phyloP scores from a whole-genome alignment of 2,888 invertebrate species.

The Cephalotes varians region DNA sequence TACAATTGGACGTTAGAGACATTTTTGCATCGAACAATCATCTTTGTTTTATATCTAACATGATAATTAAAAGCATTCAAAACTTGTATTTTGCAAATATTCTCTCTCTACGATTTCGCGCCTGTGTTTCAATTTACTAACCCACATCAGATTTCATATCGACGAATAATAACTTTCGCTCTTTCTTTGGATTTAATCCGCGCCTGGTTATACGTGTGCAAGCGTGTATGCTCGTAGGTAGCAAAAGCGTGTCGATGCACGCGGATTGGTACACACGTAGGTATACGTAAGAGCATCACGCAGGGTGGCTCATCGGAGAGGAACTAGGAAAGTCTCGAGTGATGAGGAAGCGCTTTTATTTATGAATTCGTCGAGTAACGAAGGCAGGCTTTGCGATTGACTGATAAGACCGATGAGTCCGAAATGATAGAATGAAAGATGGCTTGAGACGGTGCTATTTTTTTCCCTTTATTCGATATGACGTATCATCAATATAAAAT shows the following conservation, averaged over 20 bases:
- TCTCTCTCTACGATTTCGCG: background rate
- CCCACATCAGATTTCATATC: conserved; percentile 32
- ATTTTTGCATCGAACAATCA: background rate
- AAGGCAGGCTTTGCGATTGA: conserved; percentile 65
- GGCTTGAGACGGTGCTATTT: conserved; percentile 1
- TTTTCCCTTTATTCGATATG: conserved; percentile 1
- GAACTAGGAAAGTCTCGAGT: conserved; percentile 81
- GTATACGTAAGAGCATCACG: conserved; percentile 77
- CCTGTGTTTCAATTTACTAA: conserved; percentile 15
- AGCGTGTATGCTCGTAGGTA: background rate
- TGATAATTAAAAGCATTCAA: background rate
- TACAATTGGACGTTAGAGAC: background rate
- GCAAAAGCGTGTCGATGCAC: conserved; percentile 46
- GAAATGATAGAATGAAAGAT: conserved; percentile 55
- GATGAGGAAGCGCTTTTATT: conserved; percentile 70
- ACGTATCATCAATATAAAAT: background rate
- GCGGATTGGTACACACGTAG: conserved; percentile 44
- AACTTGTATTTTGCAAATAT: background rate
- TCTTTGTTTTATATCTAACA: background rate
- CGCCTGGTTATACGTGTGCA: conserved; percentile 5
- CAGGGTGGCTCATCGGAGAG: conserved; percentile 82
- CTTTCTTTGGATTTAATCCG: conserved; percentile 48
- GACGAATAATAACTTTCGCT: conserved; percentile 40
- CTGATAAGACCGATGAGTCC: conserved; percentile 65
- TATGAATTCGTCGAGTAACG: conserved; percentile 62